Percentiles rank a stretch among this genome's conserved stretches.
These are phyloP conservation scores for Aplochiton taeniatus DNA, from an alignment of 2,797 vertebrate species.

Conservation along the genomic window DNA sequence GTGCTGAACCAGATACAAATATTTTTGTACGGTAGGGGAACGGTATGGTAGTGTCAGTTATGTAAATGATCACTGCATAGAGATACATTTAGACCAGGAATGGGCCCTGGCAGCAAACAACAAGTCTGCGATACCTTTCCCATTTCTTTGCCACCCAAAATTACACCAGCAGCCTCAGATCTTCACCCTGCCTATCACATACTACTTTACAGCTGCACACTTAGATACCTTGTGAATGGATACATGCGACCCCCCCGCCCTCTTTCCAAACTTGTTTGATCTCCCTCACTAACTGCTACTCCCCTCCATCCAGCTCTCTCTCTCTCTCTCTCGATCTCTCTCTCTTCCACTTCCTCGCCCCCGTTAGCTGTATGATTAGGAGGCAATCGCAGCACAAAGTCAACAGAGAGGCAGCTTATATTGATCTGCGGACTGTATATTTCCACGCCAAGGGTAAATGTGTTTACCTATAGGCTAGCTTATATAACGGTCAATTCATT, in stretches of 20 bases:
- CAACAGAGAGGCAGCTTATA: slow-evolving; percentile 52
- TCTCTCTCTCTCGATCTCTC: slow-evolving; percentile 20
- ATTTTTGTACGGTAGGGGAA: background rate
- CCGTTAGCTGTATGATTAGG: slow-evolving; percentile 19
- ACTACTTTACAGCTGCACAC: slow-evolving; percentile 21
- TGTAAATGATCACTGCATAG: no score
- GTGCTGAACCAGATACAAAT: slow-evolving; percentile 42
- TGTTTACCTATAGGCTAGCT: slow-evolving; percentile 50
- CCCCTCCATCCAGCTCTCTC: background rate
- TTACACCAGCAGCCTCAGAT: slow-evolving; percentile 17
- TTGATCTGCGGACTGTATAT: slow-evolving; percentile 47
- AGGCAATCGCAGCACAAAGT: slow-evolving; percentile 48
- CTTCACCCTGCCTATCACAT: slow-evolving; percentile 40
- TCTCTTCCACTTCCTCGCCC: background rate
- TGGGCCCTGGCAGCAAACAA: background rate
- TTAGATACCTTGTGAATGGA: slow-evolving; percentile 15
- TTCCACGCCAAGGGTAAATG: slow-evolving; percentile 41
- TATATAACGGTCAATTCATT: slow-evolving; percentile 54
- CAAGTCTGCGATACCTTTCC: no score
- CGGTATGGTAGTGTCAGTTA: no score
- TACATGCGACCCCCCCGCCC: background rate
- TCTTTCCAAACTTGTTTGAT: background rate
- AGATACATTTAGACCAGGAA: no score
- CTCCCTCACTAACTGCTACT: background rate
- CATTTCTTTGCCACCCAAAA: slow-evolving; percentile 27